These are phyloP conservation scores for Mythimna loreyi DNA, from an alignment of 2,888 invertebrate genomes.

Conservation along the genomic window DNA sequence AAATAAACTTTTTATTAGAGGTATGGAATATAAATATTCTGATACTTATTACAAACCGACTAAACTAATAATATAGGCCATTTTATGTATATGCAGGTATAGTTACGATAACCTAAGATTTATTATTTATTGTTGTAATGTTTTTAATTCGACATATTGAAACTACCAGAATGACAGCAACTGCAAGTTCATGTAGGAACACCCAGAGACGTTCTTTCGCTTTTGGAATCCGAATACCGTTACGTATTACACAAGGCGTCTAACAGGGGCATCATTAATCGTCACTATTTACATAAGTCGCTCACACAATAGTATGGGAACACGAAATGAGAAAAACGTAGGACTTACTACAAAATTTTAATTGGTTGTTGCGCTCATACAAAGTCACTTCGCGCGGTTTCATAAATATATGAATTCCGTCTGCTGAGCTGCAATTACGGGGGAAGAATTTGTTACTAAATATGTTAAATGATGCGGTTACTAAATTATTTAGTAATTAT, in stretches of 20 bases:
- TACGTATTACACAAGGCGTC: slow-evolving; percentile 66
- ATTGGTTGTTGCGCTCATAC: slow-evolving; percentile 60
- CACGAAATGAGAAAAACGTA: slow-evolving; percentile 60
- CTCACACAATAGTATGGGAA: slow-evolving; percentile 74
- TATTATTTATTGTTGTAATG: too few relatives aligned
- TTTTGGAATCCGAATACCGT: slow-evolving; percentile 45
- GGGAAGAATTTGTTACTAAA: slow-evolving; percentile 61
- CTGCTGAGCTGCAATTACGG: slow-evolving; percentile 41
- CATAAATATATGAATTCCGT: slow-evolving; percentile 52
- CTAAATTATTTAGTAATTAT: slow-evolving; percentile 55
- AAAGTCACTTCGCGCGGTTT: slow-evolving; percentile 60
- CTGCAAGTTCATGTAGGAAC: neutral
- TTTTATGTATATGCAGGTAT: too few relatives aligned
- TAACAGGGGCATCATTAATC: slow-evolving; percentile 67
- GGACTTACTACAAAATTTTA: slow-evolving; percentile 64
- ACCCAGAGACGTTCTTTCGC: slow-evolving; percentile 28
- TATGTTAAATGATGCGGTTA: slow-evolving; percentile 48
- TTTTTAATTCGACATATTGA: too few relatives aligned
- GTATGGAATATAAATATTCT: too few relatives aligned
- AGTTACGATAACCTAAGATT: too few relatives aligned
- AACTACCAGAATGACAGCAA: neutral
- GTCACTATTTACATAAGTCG: slow-evolving; percentile 76
- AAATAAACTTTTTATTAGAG: too few relatives aligned
- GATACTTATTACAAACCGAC: too few relatives aligned
- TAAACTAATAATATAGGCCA: too few relatives aligned